Evolutionary conservation across 2,797 vertebrate genomes (phyloP).

Genomic region (Enteromius afrohamiltoni): DNA sequence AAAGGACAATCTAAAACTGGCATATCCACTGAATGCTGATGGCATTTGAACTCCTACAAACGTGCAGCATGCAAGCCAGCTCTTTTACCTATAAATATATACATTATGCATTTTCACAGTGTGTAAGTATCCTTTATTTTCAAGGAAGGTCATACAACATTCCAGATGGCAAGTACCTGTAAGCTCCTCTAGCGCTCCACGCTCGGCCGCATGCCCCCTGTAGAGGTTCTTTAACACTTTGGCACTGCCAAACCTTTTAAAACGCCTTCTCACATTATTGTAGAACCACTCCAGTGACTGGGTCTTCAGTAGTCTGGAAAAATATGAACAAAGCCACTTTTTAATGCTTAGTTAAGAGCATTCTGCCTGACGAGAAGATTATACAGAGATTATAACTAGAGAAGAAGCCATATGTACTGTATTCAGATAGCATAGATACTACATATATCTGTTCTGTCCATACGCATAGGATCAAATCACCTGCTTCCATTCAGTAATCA

Average conservation of each 20-base stretch:
- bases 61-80: neutral
- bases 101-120: neutral
- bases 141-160: constrained; percentile 17
- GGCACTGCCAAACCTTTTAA: constrained; percentile 94
- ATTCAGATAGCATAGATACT: neutral
- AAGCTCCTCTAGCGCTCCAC: constrained; percentile 77
- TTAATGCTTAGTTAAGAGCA: neutral
- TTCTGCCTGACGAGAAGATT: neutral
- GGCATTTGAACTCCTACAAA: neutral
- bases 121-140: constrained; percentile 10
- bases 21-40: neutral
- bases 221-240: constrained; percentile 96
- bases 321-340: constrained; percentile 19
- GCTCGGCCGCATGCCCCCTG: constrained; percentile 86
- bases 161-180: constrained; percentile 74
- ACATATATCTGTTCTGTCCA: neutral
- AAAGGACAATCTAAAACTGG: neutral
- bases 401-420: neutral
- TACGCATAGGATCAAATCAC: neutral
- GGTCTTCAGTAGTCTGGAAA: constrained; percentile 83
- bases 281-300: constrained; percentile 98
- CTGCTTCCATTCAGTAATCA: neutral
- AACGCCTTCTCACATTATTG: constrained; percentile 90
- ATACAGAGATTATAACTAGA: neutral
- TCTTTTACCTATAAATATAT: neutral